Evolutionary conservation across 2,888 invertebrate genomes (phyloP).

Genomic region (Andrena fulva): DNA sequence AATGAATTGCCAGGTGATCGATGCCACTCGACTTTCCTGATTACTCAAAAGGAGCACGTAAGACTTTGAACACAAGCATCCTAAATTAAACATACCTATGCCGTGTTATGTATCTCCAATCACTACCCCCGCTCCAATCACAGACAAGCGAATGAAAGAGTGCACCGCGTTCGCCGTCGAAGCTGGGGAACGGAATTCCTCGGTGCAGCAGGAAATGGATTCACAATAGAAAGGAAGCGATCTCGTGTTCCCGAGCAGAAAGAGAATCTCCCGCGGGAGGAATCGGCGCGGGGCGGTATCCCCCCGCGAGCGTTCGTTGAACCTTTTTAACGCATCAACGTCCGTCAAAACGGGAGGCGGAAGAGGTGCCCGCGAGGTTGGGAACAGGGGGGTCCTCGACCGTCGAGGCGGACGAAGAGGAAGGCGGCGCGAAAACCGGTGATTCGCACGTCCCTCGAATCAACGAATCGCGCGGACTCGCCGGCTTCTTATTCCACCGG

Average conservation of each 20-base stretch:
- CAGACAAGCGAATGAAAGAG: not conserved
- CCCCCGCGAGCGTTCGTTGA: constrained; percentile 2
- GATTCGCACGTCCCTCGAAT: constrained; percentile 56
- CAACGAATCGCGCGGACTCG: constrained; percentile 52
- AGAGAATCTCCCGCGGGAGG: not conserved
- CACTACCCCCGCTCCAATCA: too few relatives aligned
- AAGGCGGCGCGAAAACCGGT: constrained; percentile 58
- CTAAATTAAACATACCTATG: too few relatives aligned
- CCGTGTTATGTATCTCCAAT: too few relatives aligned
- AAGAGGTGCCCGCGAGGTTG: constrained; percentile 20
- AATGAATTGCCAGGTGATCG: too few relatives aligned
- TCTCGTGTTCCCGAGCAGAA: constrained; percentile 9
- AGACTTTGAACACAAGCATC: too few relatives aligned
- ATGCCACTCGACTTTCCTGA: too few relatives aligned
- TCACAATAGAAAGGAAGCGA: constrained; percentile 18
- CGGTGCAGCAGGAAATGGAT: constrained; percentile 23
- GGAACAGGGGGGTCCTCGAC: constrained; percentile 43
- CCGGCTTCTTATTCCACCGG: constrained; percentile 72
- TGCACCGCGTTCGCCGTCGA: not conserved
- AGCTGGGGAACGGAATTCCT: constrained; percentile 6
- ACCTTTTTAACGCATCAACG: constrained; percentile 38
- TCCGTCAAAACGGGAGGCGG: constrained; percentile 27
- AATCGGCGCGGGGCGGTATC: constrained; percentile 8
- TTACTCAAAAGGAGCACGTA: too few relatives aligned
- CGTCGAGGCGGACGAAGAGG: constrained; percentile 33